phyloP scores from a whole-genome alignment of 2,113 vertebrate species.

The Alethe diademata region DNA sequence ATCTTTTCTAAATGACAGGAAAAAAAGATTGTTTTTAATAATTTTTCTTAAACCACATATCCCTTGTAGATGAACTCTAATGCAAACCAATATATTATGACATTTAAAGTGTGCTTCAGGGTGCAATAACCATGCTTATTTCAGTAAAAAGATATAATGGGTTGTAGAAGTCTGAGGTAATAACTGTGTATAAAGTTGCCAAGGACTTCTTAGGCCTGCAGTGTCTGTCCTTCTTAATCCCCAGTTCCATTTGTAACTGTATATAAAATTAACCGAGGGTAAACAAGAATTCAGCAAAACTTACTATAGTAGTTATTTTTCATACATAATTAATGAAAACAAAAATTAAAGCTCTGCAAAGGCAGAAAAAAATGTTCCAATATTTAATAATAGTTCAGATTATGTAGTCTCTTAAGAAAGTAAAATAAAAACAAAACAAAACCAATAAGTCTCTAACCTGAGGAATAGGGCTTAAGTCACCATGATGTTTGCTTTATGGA shows the following conservation, averaged over 20 bases:
- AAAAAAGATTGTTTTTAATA: background rate
- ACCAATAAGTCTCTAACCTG: background rate
- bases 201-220: background rate
- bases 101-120: background rate
- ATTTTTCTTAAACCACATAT: background rate
- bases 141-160: background rate
- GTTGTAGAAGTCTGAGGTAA: slow-evolving; percentile 2
- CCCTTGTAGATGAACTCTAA: background rate
- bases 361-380: background rate
- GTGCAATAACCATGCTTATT: background rate
- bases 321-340: background rate
- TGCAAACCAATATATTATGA: background rate
- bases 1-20: background rate
- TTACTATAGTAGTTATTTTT: background rate
- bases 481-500: background rate
- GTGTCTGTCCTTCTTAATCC: background rate
- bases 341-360: background rate
- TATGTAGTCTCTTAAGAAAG: background rate
- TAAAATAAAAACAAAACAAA: background rate
- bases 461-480: background rate
- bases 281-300: background rate
- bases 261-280: background rate
- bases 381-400: background rate
- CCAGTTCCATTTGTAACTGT: background rate
- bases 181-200: background rate